Percentiles rank a stretch among this genome's conserved stretches.
These are phyloP conservation scores for Chrysoperla carnea DNA, from an alignment of 1,140 invertebrate genomes.

Conservation along the genomic window DNA sequence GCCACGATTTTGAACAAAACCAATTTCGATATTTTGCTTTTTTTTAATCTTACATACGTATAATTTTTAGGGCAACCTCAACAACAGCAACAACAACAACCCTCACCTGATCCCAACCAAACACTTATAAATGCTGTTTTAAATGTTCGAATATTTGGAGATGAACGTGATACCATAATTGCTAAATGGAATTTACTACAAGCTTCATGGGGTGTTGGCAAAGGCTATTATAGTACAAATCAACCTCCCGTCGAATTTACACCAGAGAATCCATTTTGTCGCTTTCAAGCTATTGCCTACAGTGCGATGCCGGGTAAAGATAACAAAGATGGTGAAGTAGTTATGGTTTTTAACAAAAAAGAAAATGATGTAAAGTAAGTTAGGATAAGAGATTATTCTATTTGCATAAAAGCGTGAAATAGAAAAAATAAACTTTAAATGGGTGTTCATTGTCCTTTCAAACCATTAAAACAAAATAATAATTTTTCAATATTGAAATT, in stretches of 20 bases:
- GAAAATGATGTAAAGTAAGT: slow-evolving; percentile 50
- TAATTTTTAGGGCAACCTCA: slow-evolving; percentile 16
- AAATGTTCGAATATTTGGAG: slow-evolving; percentile 73
- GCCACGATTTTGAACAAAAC: too few species aligned
- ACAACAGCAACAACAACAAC: slow-evolving; percentile 31
- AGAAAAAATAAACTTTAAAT: too few species aligned
- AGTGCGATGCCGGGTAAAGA: slow-evolving; percentile 63
- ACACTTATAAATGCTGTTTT: slow-evolving; percentile 61
- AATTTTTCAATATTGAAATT: too few species aligned
- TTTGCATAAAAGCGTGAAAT: too few species aligned
- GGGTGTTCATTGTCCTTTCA: too few species aligned
- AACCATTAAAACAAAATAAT: too few species aligned
- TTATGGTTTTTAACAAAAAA: slow-evolving; percentile 64
- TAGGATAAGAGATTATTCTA: not conserved
- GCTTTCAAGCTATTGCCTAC: slow-evolving; percentile 86
- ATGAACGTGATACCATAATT: slow-evolving; percentile 79
- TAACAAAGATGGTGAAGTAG: slow-evolving; percentile 75
- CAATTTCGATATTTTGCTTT: too few species aligned
- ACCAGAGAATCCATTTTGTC: slow-evolving; percentile 76
- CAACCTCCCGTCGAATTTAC: slow-evolving; percentile 63
- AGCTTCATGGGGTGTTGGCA: slow-evolving; percentile 72
- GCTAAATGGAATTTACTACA: slow-evolving; percentile 89
- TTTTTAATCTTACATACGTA: slow-evolving; percentile 11
- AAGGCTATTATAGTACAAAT: slow-evolving; percentile 59
- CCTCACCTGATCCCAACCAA: slow-evolving; percentile 41